Conservation (phyloP, 2,888 invertebrate genomes). For the Eurytoma californica region DNA sequence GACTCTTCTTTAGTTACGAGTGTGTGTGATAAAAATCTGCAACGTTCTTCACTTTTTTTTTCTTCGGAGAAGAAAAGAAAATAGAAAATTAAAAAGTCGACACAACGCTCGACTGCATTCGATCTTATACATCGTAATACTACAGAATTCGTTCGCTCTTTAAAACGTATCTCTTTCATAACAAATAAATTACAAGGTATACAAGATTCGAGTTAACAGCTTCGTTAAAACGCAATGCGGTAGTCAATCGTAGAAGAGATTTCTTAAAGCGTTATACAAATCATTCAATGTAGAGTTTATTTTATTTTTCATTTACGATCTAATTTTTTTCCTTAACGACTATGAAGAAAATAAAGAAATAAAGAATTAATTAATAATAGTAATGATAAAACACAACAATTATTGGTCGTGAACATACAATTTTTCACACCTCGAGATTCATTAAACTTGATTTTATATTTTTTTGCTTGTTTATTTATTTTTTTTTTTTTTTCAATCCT, state of each 20-base stretch:
- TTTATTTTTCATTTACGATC: constrained; percentile 18
- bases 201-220: constrained; percentile 21
- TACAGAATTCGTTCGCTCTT: constrained; percentile 30
- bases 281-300: constrained; percentile 9
- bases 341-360: constrained; percentile 24
- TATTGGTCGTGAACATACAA: constrained; percentile 33
- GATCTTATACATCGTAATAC: constrained; percentile 7
- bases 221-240: neutral
- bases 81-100: neutral
- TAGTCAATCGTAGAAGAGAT: constrained; percentile 35
- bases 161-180: constrained; percentile 29
- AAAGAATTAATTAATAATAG: constrained; percentile 10
- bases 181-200: constrained; percentile 46
- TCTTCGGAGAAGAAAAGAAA: neutral
- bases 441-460: constrained; percentile 5
- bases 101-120: no score
- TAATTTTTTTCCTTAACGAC: constrained; percentile 23
- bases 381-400: constrained; percentile 30
- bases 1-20: neutral
- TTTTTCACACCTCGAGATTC: constrained; percentile 48
- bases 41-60: neutral
- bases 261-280: constrained; percentile 47
- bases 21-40: neutral
- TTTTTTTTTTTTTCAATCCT: neutral
- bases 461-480: neutral